Percentiles rank a stretch among this genome's conserved stretches.
These are phyloP conservation scores for Chaenogobius annularis DNA, from an alignment of 2,113 vertebrate species.

Conservation along the genomic window DNA sequence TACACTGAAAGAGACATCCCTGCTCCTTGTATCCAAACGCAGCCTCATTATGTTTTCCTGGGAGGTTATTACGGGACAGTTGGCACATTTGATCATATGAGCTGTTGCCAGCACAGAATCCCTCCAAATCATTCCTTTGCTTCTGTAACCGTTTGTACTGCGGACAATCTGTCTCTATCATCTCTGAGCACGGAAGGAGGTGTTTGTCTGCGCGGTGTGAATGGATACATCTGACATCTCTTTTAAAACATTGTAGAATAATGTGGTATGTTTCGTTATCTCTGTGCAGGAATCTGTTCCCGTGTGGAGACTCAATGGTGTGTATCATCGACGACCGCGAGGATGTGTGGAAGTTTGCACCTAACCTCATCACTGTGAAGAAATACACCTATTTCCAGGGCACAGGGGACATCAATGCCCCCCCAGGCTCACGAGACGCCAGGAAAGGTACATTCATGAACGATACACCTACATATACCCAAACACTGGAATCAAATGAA, in stretches of 20 bases:
- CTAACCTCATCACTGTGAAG: constrained; percentile 97
- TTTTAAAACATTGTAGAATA: background rate
- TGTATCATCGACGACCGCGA: constrained; percentile 99
- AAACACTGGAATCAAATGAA: no score
- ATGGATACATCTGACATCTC: background rate
- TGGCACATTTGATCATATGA: constrained; percentile 1
- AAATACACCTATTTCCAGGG: constrained; percentile 98
- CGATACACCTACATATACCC: background rate
- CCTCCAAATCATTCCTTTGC: background rate
- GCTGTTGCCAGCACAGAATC: constrained; percentile 1
- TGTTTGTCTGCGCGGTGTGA: constrained; percentile 12
- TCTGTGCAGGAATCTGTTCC: constrained; percentile 89
- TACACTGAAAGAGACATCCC: background rate
- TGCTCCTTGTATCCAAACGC: background rate
- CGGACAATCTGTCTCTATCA: background rate
- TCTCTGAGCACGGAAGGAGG: constrained; percentile 5
- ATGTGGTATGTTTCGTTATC: constrained; percentile 1
- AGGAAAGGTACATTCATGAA: constrained; percentile 80
- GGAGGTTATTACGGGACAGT: constrained; percentile 6
- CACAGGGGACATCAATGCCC: constrained; percentile 93
- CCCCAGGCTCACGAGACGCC: constrained; percentile 85
- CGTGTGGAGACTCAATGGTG: constrained; percentile 97
- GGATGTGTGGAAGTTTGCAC: constrained; percentile 98
- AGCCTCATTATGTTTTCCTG: constrained; percentile 2
- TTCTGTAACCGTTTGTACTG: background rate